These are phyloP conservation scores for Nanger granti DNA, from an alignment of 2,113 vertebrate genomes.

Conservation along the genomic window DNA sequence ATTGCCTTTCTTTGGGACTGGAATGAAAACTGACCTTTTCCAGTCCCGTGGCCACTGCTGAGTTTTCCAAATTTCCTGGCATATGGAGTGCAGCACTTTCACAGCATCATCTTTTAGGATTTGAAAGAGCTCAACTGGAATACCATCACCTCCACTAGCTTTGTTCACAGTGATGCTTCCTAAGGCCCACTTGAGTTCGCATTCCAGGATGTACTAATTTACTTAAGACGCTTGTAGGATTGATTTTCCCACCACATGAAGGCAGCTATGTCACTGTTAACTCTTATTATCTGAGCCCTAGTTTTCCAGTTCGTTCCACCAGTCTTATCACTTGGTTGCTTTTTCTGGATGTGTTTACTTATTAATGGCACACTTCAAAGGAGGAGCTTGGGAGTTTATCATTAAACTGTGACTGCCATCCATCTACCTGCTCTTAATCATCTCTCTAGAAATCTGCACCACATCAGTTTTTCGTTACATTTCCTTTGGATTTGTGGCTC, in stretches of 20 bases:
- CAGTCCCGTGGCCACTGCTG: background rate
- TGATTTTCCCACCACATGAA: background rate
- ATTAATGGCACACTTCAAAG: background rate
- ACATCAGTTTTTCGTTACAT: background rate
- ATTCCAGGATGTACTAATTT: background rate
- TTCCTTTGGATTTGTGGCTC: conserved; percentile 30
- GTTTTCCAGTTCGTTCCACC: background rate
- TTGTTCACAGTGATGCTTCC: background rate
- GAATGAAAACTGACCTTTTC: background rate
- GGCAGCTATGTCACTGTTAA: background rate
- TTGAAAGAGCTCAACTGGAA: background rate
- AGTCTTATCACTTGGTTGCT: background rate
- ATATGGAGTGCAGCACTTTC: background rate
- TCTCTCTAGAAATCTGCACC: background rate
- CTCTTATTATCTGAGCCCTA: background rate
- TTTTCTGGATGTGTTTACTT: background rate
- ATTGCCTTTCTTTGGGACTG: background rate
- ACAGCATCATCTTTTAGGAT: background rate
- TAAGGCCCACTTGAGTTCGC: background rate
- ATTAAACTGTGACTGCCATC: background rate
- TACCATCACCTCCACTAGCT: background rate
- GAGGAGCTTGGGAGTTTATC: background rate
- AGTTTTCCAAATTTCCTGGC: background rate
- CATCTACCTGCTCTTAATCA: background rate
- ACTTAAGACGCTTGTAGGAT: background rate